Evolutionary conservation across 1,140 invertebrate species (phyloP).

Genomic region (Nasonia giraulti): DNA sequence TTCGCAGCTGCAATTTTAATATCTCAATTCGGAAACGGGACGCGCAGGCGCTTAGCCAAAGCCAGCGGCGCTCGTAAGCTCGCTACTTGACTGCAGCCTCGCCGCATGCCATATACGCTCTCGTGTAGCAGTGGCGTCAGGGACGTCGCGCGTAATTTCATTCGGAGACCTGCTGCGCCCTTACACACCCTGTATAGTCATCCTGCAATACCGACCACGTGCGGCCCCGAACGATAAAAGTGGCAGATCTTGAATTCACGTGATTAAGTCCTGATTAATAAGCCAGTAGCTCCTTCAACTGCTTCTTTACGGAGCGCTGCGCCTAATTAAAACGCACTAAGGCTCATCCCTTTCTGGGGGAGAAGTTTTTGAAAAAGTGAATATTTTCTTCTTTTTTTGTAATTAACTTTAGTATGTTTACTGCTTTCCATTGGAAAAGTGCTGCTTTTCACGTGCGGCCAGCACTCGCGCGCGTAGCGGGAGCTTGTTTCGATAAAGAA

Average conservation of each 20-base stretch:
- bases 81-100: conserved; percentile 8
- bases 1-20: conserved; percentile 50
- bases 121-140: not conserved
- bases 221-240: not conserved
- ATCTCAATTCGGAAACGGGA: conserved; percentile 37
- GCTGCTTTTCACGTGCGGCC: not conserved
- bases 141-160: not conserved
- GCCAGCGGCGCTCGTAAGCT: conserved; percentile 8
- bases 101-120: not conserved
- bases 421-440: not conserved
- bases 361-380: not conserved
- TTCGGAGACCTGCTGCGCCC: not conserved
- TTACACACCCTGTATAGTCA: not conserved
- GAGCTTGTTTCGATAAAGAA: not conserved
- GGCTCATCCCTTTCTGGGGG: not conserved
- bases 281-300: too few species aligned
- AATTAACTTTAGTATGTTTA: not conserved
- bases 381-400: not conserved
- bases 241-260: not conserved
- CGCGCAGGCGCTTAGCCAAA: conserved; percentile 7
- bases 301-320: not conserved
- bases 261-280: not conserved
- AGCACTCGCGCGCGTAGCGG: too few species aligned
- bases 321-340: not conserved
- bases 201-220: not conserved